Evolutionary conservation across 2,113 vertebrate species (phyloP).

Genomic region (Solea solea): DNA sequence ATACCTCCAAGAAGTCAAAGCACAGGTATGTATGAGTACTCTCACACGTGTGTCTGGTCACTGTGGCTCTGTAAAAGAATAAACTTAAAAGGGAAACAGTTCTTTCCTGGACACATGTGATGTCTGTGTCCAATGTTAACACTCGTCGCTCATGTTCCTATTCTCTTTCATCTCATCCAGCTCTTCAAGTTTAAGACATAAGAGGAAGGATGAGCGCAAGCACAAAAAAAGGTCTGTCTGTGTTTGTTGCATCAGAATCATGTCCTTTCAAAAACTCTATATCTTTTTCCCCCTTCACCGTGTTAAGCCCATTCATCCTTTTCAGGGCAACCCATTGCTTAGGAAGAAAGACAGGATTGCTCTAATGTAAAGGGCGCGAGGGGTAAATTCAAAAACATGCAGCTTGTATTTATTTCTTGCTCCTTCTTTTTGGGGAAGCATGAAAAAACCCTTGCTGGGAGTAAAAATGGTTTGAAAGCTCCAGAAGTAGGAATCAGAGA

Average conservation of each 20-base stretch:
- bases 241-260: constrained; percentile 36
- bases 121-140: constrained; percentile 14
- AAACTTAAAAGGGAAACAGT: background rate
- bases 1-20: constrained; percentile 92
- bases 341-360: constrained; percentile 8
- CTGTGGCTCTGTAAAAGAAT: background rate
- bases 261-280: constrained; percentile 13
- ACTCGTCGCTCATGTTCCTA: constrained; percentile 37
- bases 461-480: constrained; percentile 42
- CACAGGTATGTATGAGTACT: constrained; percentile 85
- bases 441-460: constrained; percentile 27
- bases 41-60: background rate
- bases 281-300: background rate
- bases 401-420: constrained; percentile 28
- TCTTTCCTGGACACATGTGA: background rate
- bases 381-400: constrained; percentile 14
- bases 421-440: background rate
- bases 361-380: background rate
- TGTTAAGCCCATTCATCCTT: background rate
- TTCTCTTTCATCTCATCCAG: constrained; percentile 79
- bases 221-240: constrained; percentile 95
- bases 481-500: constrained; percentile 14
- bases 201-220: constrained; percentile 91
- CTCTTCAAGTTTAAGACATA: constrained; percentile 90
- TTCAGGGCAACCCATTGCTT: background rate